Evolutionary conservation across 2,888 invertebrate species (phyloP).

Genomic region (Amorpha juglandis): DNA sequence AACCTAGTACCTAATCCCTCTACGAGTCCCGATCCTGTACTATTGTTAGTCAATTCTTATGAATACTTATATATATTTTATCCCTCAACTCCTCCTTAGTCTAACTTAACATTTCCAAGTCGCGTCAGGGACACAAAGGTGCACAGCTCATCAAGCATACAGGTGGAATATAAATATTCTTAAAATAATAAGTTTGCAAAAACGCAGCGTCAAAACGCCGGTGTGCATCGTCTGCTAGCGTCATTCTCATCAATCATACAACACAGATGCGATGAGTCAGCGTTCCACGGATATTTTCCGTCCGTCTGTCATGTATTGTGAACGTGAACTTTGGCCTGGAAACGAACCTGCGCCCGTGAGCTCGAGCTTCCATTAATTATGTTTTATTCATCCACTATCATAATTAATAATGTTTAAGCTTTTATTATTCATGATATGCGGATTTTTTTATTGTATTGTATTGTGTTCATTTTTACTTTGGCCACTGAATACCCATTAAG

Average conservation of each 20-base stretch:
- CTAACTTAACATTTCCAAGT: too few relatives aligned
- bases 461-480: too few relatives aligned
- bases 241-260: constrained; percentile 50
- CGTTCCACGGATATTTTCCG: constrained; percentile 46
- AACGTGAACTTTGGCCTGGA: constrained; percentile 22
- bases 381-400: background rate
- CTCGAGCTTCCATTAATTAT: constrained; percentile 7
- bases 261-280: constrained; percentile 49
- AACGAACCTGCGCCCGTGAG: constrained; percentile 1
- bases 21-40: too few relatives aligned
- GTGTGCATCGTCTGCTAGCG: constrained; percentile 1
- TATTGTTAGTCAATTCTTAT: too few relatives aligned
- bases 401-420: constrained; percentile 13
- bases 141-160: too few relatives aligned
- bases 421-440: background rate
- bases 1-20: too few relatives aligned
- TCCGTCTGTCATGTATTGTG: constrained; percentile 41
- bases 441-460: background rate
- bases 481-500: too few relatives aligned
- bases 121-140: too few relatives aligned
- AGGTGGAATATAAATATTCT: too few relatives aligned
- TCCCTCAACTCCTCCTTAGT: too few relatives aligned
- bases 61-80: too few relatives aligned
- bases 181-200: too few relatives aligned
- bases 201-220: constrained; percentile 17